Evolutionary conservation across 2,888 invertebrate species (phyloP).

Genomic region (Punctoribates punctum): DNA sequence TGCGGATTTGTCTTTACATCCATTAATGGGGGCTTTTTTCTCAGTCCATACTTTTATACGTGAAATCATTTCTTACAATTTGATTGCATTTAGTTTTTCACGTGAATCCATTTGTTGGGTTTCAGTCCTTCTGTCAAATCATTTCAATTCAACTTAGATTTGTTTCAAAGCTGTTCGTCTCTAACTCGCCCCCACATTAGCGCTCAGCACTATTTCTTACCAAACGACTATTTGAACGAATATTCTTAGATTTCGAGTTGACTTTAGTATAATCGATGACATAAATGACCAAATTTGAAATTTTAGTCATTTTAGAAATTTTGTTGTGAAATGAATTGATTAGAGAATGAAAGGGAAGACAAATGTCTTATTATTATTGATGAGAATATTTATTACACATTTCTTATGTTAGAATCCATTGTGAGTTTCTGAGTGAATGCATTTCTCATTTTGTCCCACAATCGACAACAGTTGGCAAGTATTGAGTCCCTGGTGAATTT

Average conservation of each 20-base stretch:
- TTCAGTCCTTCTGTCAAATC: not conserved
- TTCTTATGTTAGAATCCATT: not conserved
- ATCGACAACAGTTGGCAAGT: conserved; percentile 8
- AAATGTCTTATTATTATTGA: not conserved
- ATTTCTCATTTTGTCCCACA: conserved; percentile 26
- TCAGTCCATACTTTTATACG: not conserved
- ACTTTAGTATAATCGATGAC: no score
- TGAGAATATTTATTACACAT: not conserved
- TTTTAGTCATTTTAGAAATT: no score
- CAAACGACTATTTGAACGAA: no score
- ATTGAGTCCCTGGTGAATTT: conserved; percentile 9
- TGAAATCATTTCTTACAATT: not conserved
- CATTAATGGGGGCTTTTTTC: not conserved
- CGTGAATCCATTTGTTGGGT: not conserved
- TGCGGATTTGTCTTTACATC: not conserved
- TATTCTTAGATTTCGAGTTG: no score
- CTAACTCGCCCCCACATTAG: not conserved
- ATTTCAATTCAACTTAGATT: conserved; percentile 21
- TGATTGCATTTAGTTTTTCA: not conserved
- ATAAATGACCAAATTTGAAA: no score
- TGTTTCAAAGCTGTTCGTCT: conserved; percentile 12
- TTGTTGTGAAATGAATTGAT: no score
- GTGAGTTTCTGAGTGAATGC: not conserved
- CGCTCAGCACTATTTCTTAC: no score
- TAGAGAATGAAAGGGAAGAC: not conserved